Percentiles rank a stretch among this genome's conserved stretches.
These are phyloP conservation scores for Calyptommatus sinebrachiatus DNA, from an alignment of 2,113 vertebrate genomes.

Conservation along the genomic window DNA sequence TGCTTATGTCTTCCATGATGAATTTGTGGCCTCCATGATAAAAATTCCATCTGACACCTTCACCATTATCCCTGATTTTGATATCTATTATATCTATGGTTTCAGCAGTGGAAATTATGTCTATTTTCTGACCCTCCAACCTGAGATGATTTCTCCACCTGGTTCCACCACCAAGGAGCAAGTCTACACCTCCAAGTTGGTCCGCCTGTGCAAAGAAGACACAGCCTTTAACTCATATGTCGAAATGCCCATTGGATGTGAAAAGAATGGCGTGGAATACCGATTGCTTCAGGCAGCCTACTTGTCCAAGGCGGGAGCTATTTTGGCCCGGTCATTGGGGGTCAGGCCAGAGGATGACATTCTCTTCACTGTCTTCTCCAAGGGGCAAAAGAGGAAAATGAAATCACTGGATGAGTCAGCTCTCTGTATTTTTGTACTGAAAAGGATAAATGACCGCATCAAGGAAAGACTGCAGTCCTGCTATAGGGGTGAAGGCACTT, in stretches of 20 bases:
- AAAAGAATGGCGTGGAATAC: conserved; percentile 90
- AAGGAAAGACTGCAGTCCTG: conserved; percentile 96
- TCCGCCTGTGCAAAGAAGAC: conserved; percentile 94
- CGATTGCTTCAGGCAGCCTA: conserved; percentile 93
- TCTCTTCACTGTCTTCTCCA: conserved; percentile 93
- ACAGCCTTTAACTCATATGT: conserved; percentile 97
- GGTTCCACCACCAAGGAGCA: conserved; percentile 91
- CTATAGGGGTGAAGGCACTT: conserved; percentile 94
- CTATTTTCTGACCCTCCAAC: conserved; percentile 95
- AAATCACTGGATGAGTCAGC: conserved; percentile 93
- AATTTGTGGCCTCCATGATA: conserved; percentile 98
- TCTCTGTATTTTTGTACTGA: conserved; percentile 92
- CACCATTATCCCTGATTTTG: conserved; percentile 95
- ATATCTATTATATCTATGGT: conserved; percentile 97
- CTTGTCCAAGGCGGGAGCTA: conserved; percentile 89
- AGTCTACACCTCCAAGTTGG: conserved; percentile 96
- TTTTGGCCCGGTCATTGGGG: conserved; percentile 83
- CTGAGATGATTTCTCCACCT: conserved; percentile 91
- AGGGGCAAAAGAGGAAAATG: conserved; percentile 94
- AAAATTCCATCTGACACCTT: conserved; percentile 98
- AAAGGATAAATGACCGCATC: conserved; percentile 93
- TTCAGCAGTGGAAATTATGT: conserved; percentile 97
- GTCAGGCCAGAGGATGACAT: conserved; percentile 88
- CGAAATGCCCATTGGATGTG: conserved; percentile 94
- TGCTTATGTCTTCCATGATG: conserved; percentile 95